A percentile compares a stretch with the other conserved stretches of the same genome.
Evolutionary conservation across 2,113 vertebrate genomes (phyloP).

Genomic region (Sapajus apella): DNA sequence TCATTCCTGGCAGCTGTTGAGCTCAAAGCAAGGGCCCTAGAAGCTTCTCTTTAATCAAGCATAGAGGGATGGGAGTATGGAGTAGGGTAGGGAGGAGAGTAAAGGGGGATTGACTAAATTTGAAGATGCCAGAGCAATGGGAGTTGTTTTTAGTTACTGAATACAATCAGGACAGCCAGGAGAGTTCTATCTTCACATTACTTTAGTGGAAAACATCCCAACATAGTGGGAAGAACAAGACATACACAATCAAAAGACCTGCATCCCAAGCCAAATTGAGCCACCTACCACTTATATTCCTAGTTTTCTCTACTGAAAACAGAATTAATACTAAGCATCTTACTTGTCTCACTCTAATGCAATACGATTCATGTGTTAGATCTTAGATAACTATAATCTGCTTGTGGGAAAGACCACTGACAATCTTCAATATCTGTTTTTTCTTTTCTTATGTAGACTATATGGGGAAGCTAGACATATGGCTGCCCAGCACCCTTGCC

Average conservation of each 20-base stretch:
- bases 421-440: background rate
- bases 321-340: background rate
- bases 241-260: background rate
- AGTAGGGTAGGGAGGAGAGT: background rate
- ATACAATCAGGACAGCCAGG: background rate
- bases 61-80: background rate
- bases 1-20: constrained; percentile 62
- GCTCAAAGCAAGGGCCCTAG: constrained; percentile 15
- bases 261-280: background rate
- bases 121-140: background rate
- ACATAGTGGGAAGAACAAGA: background rate
- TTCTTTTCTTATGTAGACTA: background rate
- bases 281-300: background rate
- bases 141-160: background rate
- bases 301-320: background rate
- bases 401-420: background rate
- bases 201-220: background rate
- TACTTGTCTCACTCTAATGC: background rate
- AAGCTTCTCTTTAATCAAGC: constrained; percentile 21
- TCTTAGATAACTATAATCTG: background rate
- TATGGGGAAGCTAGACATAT: background rate
- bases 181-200: background rate
- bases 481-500: background rate
- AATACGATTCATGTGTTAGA: background rate
- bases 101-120: background rate